Evolutionary conservation across 2,797 vertebrate species (phyloP), one percentile per base, ranked within the genome.

Genomic region (Poecilia wingei): DNA sequence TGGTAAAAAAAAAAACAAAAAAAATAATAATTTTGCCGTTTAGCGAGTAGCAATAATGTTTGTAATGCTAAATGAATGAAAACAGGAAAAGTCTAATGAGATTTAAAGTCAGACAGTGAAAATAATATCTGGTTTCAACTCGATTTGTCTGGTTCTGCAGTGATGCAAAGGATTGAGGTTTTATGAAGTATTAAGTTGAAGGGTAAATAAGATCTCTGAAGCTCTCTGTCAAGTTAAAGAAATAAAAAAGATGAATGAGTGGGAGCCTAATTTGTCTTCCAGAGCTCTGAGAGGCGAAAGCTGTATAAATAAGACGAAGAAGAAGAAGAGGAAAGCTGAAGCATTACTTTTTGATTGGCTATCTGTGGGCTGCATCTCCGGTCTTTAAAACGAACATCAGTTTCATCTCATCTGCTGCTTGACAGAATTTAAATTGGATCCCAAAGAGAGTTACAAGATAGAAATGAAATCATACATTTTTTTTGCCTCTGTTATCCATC

Each of bases 361-460:
- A 89, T 93, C 91, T 88, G 82, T 89, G 6, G 49, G 47, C 78
- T 31, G 78, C 81, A 88, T 91, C 81, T 74, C 46, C 33, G 59
- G 78, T 87, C 84, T 86, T 91, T 86, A 92, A 89, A 89, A 92
- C 82, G 77, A 92, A 91, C 74, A 80, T 91, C 89, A 89, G 80
- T 88, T 91, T 84, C 87, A 90, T 89, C 89, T 93, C 89, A 91
- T 94, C 86, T 90, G 76, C 77, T 85, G 79, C 86, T 88, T 93
- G 91, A 93, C 91, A 94, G 91, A 93, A 91, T 84, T 87, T 91
- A 94, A 94, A 95, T 93, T 94, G 87, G 86, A 90, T 91, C 74
- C 80, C 84, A 89, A 90, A 90, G 86, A 84, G 78, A 90, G 92
- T 80, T 87, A 89, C 77, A 80, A 79, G 81, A 90, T 74, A 82